phyloP scores from a whole-genome alignment of 2,888 invertebrate species.

The Agapetus fuscipes region DNA sequence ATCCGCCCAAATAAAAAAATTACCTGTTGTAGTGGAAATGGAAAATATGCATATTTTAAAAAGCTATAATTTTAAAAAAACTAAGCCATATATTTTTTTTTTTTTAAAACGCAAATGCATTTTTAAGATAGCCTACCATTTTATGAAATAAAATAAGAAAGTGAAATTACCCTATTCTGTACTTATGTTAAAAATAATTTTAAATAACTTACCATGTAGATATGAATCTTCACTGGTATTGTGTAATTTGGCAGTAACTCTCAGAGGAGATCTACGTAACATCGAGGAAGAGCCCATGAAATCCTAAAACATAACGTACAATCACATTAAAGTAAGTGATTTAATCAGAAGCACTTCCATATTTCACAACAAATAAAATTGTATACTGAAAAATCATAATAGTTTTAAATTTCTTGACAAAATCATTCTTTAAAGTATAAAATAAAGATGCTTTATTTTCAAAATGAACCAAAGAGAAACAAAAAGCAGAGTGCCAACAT shows the following conservation, averaged over 20 bases:
- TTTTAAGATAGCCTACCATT: too few relatives aligned
- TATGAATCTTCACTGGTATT: constrained; percentile 20
- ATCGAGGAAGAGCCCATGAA: constrained; percentile 17
- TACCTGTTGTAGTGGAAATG: too few relatives aligned
- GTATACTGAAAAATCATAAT: too few relatives aligned
- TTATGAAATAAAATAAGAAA: too few relatives aligned
- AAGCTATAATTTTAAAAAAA: too few relatives aligned
- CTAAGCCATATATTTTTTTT: too few relatives aligned
- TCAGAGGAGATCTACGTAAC: constrained; percentile 19
- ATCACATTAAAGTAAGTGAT: background rate
- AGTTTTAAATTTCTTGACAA: too few relatives aligned
- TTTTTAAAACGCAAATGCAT: too few relatives aligned
- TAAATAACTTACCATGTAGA: constrained; percentile 15
- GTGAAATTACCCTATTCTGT: too few relatives aligned
- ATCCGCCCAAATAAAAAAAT: too few relatives aligned
- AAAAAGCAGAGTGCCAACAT: too few relatives aligned
- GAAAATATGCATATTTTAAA: too few relatives aligned
- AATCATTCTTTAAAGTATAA: background rate
- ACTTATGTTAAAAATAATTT: background rate
- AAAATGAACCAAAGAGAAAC: background rate
- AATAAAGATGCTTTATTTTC: background rate
- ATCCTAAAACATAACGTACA: constrained; percentile 12
- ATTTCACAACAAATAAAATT: constrained; percentile 2
- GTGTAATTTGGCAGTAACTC: constrained; percentile 20
- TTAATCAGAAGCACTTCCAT: background rate